These are phyloP conservation scores for Ageneiosus marmoratus DNA, from an alignment of 2,113 vertebrate genomes.

Conservation along the genomic window DNA sequence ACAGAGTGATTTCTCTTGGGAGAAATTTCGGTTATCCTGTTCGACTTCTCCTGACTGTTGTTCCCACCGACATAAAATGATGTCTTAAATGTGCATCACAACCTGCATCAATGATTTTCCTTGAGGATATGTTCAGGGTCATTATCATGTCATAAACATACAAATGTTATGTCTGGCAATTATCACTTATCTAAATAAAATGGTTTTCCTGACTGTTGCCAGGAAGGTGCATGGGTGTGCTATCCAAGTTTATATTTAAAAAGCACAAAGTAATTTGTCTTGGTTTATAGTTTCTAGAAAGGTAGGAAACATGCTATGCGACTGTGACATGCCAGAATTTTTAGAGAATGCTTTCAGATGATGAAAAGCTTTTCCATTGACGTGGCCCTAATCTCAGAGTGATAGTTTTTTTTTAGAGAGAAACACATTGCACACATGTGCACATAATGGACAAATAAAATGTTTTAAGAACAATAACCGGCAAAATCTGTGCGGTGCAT, in stretches of 20 bases:
- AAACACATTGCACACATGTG: not conserved
- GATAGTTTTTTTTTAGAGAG: not conserved
- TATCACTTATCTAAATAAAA: not conserved
- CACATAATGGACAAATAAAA: not conserved
- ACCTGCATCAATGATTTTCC: not conserved
- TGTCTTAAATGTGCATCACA: not conserved
- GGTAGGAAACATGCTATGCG: not conserved
- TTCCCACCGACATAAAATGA: not conserved
- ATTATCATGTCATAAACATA: constrained; percentile 6
- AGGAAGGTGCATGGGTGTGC: not conserved
- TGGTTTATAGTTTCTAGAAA: not conserved
- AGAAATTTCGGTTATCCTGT: constrained; percentile 61
- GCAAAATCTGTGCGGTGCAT: not conserved
- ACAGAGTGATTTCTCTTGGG: constrained; percentile 61
- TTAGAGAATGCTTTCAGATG: not conserved
- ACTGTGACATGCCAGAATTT: not conserved
- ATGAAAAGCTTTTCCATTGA: not conserved
- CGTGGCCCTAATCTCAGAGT: not conserved
- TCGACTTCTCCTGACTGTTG: constrained; percentile 24
- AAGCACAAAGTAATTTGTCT: not conserved
- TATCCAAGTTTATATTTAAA: not conserved
- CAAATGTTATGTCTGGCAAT: not conserved
- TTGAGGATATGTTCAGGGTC: not conserved
- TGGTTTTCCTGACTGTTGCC: not conserved
- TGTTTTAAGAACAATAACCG: not conserved